Evolutionary conservation across 1,140 invertebrate genomes (phyloP), one percentile per base, ranked within the genome.

Genomic region (Drosophila lowei): DNA sequence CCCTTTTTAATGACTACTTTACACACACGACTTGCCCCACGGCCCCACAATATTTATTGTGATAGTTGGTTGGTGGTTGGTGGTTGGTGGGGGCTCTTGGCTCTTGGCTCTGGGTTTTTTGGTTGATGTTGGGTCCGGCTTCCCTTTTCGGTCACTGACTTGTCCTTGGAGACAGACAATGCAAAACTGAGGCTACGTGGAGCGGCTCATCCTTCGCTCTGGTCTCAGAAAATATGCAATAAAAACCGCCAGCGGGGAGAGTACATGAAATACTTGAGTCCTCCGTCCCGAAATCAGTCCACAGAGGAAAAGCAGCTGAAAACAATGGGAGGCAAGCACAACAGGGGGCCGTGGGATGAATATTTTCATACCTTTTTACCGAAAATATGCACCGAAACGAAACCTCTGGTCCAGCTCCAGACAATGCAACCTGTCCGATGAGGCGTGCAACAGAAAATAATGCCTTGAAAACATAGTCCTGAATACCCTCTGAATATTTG

Each of bases 1-100:
- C 73, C 68, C 70, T 74, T 86, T 85, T 85, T 85, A 86, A 85
- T 85, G 81, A 85, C 77, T 81, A 86, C 81, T 85, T 85, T 81
- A 86, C 79, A 86, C 81, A 86, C 81, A 86, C 83, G 83, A 88
- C 83, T 88, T 76, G 66, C 56, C 78, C 79, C 76, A 67, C 61
- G 59, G 48, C 62, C 34, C 11, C 34, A 73, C 58, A 78, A 83
- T 67, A 86, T 85, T 81, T 85, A 86, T 86, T 85, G 80, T 86
- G 68, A 77, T 38, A 13, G 34, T 80, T 13, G 4, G 8, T 80
- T 66, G 63, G 55, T 56, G 28, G 30, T 73, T 41, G 28, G 2
- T 7, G 28, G 1, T 43, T n/a, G n/a, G n/a, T n/a, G n/a, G n/a
- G n/a, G 50, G 8, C 21, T 64, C 15, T 42, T 18, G 23, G 53